Conservation (phyloP, 2,888 invertebrate species). For the Hofmannophila pseudospretella region DNA sequence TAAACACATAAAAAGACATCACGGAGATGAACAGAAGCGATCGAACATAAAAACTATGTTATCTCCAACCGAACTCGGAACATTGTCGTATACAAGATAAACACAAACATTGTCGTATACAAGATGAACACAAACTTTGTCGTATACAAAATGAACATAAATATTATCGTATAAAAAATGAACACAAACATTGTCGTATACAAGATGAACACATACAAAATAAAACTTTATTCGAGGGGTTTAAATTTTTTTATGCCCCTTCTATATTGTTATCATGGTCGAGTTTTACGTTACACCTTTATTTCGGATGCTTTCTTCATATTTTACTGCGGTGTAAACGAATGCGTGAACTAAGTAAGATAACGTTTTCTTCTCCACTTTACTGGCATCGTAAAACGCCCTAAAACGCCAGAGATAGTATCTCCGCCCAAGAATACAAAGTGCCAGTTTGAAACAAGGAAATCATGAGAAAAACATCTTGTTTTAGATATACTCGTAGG, state of each 20-base stretch:
- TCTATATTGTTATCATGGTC: constrained; percentile 38
- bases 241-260: constrained; percentile 33
- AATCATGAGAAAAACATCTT: constrained; percentile 4
- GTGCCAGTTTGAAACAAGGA: constrained; percentile 11
- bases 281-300: constrained; percentile 38
- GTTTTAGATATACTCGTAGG: too few relatives aligned
- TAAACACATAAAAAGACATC: too few relatives aligned
- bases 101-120: neutral
- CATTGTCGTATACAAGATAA: too few relatives aligned
- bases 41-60: too few relatives aligned
- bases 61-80: too few relatives aligned
- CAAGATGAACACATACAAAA: constrained; percentile 23
- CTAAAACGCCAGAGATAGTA: constrained; percentile 15
- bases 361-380: constrained; percentile 26
- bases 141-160: too few relatives aligned
- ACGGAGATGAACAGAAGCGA: too few relatives aligned
- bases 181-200: neutral
- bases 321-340: constrained; percentile 40
- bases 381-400: constrained; percentile 33
- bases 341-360: constrained; percentile 40
- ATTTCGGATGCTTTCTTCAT: constrained; percentile 38
- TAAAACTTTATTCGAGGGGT: constrained; percentile 33
- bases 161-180: too few relatives aligned
- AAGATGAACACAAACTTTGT: too few relatives aligned
- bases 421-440: constrained; percentile 21